Evolutionary conservation across 2,113 vertebrate species (phyloP).

Genomic region (Scomber colias): DNA sequence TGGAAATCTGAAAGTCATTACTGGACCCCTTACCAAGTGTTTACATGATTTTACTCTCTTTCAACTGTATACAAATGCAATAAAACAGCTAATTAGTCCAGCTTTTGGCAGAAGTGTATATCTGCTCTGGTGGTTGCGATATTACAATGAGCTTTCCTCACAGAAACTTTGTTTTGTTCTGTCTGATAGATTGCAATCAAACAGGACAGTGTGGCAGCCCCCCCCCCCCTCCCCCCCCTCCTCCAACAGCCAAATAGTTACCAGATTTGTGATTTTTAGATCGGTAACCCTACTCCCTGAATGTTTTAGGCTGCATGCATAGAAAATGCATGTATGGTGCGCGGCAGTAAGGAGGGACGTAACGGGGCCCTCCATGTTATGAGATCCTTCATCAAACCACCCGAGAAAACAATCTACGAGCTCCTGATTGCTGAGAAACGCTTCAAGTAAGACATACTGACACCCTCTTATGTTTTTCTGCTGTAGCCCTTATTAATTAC

Average conservation of each 20-base stretch:
- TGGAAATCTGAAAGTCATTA: conserved; percentile 41
- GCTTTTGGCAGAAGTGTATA: conserved; percentile 36
- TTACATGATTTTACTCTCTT: conserved; percentile 28
- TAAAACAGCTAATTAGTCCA: conserved; percentile 48
- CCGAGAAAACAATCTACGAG: conserved; percentile 89
- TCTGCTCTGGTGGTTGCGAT: conserved; percentile 11
- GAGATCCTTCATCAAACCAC: conserved; percentile 89
- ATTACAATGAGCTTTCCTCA: conserved; percentile 41
- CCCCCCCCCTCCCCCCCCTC: too few species aligned
- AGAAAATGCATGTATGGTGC: conserved; percentile 96
- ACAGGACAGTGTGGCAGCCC: background rate
- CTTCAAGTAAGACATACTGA: conserved; percentile 88
- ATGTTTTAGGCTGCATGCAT: conserved; percentile 91
- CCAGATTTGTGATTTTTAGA: conserved; percentile 20
- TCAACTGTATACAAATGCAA: conserved; percentile 43
- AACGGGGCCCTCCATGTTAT: conserved; percentile 93
- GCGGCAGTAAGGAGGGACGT: conserved; percentile 94
- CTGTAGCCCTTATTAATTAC: background rate
- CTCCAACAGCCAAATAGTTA: conserved; percentile 27
- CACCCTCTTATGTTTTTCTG: background rate
- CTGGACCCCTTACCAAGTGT: background rate
- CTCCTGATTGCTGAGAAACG: conserved; percentile 89
- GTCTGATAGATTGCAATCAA: conserved; percentile 46
- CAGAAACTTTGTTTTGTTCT: conserved; percentile 12
- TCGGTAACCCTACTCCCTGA: conserved; percentile 12